Evolutionary conservation across 2,888 invertebrate genomes (phyloP).

Genomic region (Eucera pruinosa): DNA sequence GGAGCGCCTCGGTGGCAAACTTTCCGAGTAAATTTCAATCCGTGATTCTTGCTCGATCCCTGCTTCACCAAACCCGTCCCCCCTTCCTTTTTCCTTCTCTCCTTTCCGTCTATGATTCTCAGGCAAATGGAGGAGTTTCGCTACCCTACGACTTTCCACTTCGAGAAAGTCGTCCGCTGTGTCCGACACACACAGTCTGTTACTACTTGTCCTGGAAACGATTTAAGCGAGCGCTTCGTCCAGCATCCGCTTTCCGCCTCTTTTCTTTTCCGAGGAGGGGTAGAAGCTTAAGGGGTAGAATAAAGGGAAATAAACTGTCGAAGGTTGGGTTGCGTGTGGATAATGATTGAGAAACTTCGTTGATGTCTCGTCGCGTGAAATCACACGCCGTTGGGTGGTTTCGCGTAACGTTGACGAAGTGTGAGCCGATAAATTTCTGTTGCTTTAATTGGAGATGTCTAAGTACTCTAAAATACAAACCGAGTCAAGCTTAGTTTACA

Average conservation of each 20-base stretch:
- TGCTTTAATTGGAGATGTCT: too few relatives aligned
- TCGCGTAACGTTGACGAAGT: too few relatives aligned
- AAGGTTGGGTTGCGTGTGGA: constrained; percentile 50
- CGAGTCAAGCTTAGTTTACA: too few relatives aligned
- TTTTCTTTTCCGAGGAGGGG: background rate
- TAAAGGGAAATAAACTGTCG: constrained; percentile 31
- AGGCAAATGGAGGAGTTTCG: constrained; percentile 55
- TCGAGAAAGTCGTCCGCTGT: constrained; percentile 45
- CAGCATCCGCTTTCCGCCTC: constrained; percentile 1
- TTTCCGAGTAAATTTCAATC: constrained; percentile 62
- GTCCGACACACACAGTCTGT: constrained; percentile 45
- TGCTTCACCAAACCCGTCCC: background rate
- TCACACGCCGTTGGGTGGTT: too few relatives aligned
- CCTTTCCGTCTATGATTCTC: constrained; percentile 29
- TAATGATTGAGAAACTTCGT: too few relatives aligned
- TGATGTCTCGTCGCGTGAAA: too few relatives aligned
- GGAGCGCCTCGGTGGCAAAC: constrained; percentile 41
- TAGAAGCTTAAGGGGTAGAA: background rate
- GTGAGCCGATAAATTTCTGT: too few relatives aligned
- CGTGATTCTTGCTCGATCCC: constrained; percentile 38
- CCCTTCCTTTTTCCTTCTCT: too few relatives aligned
- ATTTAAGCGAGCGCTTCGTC: constrained; percentile 45
- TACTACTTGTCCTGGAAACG: constrained; percentile 54
- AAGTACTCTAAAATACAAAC: too few relatives aligned
- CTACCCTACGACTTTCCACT: constrained; percentile 50